Evolutionary conservation across 2,888 invertebrate species (phyloP), one percentile per base, ranked within the genome.

Genomic region (Notodonta ziczac): DNA sequence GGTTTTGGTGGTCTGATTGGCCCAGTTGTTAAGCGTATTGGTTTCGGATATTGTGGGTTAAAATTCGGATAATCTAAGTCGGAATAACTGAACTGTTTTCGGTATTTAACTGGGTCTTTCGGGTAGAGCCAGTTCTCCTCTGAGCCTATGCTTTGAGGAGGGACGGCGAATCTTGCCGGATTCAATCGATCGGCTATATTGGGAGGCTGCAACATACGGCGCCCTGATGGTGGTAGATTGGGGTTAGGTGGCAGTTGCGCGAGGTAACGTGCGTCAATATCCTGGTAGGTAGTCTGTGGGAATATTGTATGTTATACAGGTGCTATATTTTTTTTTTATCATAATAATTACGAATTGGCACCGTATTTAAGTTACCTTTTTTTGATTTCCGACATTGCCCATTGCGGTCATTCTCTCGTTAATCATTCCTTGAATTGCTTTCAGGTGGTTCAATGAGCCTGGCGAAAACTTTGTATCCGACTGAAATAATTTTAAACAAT

Each of bases 381-480:
- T 9, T 8, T 7, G 1, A 32, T 67, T 67, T 4, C 70, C 65
- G 9, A 67, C 63, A 5, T 69, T 61, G 1, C 60, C 73, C 50
- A 71, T 81, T 1, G 60, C 65, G 10, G 73, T 63, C 61, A 81
- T 85, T 65, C 81, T 83, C 62, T 77, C 76, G 61, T 85, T 86
- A 57, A 87, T 77, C 13, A 82, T 63, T 58, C 73, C 68, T 64
- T 88, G 87, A 60, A 89, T 68, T 5, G 83, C 87, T 70, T 88
- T 89, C 54, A 88, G 61, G 59, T 85, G 79, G 69, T 89, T 81
- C 16, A 88, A 63, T 1, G 85, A 83, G 0, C 78, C 80, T 1
- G 48, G 40, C 0, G 77, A 62, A 57, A 70, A 72, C 35, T 74
- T 73, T 0, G 62, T 24, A 3, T 68, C n/a, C 46, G 68, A 39